Evolutionary conservation across 2,888 invertebrate species (phyloP), one percentile per base, ranked within the genome.

Genomic region (Tipula helvola): DNA sequence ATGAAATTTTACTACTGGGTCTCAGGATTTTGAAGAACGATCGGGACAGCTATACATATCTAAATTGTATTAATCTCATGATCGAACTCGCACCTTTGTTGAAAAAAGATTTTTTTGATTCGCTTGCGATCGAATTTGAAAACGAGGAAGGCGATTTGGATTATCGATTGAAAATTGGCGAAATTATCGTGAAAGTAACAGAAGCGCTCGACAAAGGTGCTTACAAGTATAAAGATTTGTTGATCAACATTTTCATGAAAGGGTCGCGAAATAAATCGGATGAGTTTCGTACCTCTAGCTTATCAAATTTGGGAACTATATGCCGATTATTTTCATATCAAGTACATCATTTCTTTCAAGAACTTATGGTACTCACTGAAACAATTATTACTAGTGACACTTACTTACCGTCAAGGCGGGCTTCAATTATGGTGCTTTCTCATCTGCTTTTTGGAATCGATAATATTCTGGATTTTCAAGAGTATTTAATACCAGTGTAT

Each of bases 261-360:
- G 92, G 91, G 0, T 89, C 89, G 3, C 89, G 89, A 2, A 90
- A 90, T 2, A 47, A 88, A 0, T 85, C 88, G 8, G 88, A 91
- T 87, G 92, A 91, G 87, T 91, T 91, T 84, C 90, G 91, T 2
- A 89, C 89, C 88, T 92, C 92, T 0, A 90, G 91, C 1, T 90
- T 90, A 87, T 89, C 91, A 4, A 92, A 91, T 87, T 88, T 92
- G 47, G 90, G 91, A 12, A 90, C 90, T 41, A 87, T 92, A 44
- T 90, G 91, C 44, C 89, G 90, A 1, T 88, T 90, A n/a, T 88
- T 92, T 36, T 88, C 89, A 4, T 91, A 90, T 88, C 91, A 91
- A 88, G 90, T 92, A 16, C 90, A 91, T 5, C 89, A 89, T 71
- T 91, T 90, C 87, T 91, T 92, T 86, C 89, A 91, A 87, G 92